Conservation (phyloP, 2,797 vertebrate genomes). For the Pygocentrus nattereri region DNA sequence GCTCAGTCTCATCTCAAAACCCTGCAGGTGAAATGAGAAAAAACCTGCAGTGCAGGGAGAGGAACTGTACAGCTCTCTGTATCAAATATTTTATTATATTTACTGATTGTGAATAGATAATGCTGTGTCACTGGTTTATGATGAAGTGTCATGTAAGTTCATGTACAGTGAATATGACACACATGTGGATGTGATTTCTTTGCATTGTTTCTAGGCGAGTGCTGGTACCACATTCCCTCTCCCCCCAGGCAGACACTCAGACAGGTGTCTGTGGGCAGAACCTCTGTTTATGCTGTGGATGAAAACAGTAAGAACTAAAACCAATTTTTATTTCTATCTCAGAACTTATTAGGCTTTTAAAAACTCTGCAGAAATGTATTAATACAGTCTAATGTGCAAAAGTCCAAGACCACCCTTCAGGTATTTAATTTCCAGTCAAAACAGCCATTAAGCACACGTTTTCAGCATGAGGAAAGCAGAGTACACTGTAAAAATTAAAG, state of each 20-base stretch:
- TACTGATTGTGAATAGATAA: neutral
- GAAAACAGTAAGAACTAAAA: slow-evolving; percentile 84
- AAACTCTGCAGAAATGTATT: no score
- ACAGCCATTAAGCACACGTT: no score
- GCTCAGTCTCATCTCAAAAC: slow-evolving; percentile 89
- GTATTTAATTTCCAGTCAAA: no score
- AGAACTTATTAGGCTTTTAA: neutral
- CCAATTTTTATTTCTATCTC: neutral
- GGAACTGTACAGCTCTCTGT: neutral
- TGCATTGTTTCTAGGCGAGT: slow-evolving; percentile 81
- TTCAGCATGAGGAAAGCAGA: no score
- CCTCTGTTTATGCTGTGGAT: slow-evolving; percentile 91
- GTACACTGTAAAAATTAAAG: no score
- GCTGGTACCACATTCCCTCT: slow-evolving; percentile 96
- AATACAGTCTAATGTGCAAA: neutral
- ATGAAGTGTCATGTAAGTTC: neutral
- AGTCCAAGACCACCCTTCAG: no score
- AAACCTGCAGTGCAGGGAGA: neutral
- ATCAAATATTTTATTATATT: neutral
- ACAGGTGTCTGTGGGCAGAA: slow-evolving; percentile 94
- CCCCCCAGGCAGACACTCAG: slow-evolving; percentile 89
- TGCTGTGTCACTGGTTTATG: neutral
- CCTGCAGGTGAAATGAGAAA: slow-evolving; percentile 81
- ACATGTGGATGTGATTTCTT: neutral
- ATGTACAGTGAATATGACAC: neutral